Conservation (phyloP, 2,113 vertebrate genomes). For the Rhadina sibilatrix region DNA sequence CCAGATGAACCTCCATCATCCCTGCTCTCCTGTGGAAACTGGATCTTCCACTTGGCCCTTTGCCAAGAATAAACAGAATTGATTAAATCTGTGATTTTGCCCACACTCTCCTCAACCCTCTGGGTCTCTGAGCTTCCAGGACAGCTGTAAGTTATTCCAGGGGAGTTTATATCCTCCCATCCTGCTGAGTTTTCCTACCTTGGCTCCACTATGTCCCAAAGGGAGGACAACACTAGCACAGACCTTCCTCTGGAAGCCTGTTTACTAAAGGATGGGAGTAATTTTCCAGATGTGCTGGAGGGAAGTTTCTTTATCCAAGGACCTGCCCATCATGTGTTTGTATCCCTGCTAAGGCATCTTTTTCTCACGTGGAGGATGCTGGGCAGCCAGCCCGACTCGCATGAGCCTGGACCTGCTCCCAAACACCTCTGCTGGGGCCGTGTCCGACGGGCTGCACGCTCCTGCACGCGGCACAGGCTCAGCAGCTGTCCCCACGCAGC, state of each 20-base stretch:
- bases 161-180: conserved; percentile 5
- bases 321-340: background rate
- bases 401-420: conserved; percentile 40
- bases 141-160: conserved; percentile 46
- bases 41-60: background rate
- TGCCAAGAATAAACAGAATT: background rate
- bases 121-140: background rate
- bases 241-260: conserved; percentile 52
- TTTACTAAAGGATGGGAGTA: conserved; percentile 39
- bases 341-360: conserved; percentile 2
- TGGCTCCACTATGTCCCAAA: conserved; percentile 6
- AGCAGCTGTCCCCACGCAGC: background rate
- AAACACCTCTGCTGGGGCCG: background rate
- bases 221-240: conserved; percentile 21
- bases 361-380: background rate
- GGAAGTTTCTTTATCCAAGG: background rate
- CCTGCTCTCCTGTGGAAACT: background rate
- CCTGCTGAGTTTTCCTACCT: conserved; percentile 47
- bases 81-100: background rate
- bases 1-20: background rate
- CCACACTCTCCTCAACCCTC: background rate
- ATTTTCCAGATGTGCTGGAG: conserved; percentile 65
- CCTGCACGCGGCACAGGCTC: fast-evolving
- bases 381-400: background rate
- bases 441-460: background rate